Conservation (phyloP, 1,140 invertebrate genomes). For the Oreohelix idahoensis region DNA sequence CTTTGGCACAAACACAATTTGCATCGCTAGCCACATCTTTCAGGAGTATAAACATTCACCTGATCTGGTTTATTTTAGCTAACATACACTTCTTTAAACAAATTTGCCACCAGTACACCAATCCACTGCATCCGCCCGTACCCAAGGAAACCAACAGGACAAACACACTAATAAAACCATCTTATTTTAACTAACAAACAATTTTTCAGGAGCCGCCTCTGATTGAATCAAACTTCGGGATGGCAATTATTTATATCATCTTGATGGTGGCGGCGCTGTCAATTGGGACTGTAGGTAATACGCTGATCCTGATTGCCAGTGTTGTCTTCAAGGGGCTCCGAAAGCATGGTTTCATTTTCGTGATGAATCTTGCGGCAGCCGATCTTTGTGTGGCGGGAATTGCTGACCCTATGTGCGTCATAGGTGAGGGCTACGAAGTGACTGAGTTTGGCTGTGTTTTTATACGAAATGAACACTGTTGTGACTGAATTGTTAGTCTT, state of each 20-base stretch:
- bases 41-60: too few species aligned
- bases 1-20: too few species aligned
- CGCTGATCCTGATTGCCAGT: constrained; percentile 55
- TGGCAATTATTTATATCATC: constrained; percentile 57
- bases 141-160: too few species aligned
- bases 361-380: constrained; percentile 68
- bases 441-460: neutral
- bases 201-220: constrained; percentile 44
- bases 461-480: too few species aligned
- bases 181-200: neutral
- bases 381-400: constrained; percentile 65
- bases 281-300: constrained; percentile 57
- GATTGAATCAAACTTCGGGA: constrained; percentile 43
- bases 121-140: too few species aligned
- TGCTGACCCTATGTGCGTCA: constrained; percentile 67
- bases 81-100: too few species aligned
- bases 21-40: too few species aligned
- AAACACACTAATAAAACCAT: too few species aligned
- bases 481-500: too few species aligned
- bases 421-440: constrained; percentile 57
- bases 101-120: too few species aligned
- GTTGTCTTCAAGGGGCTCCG: constrained; percentile 46
- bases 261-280: constrained; percentile 49
- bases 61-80: too few species aligned
- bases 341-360: constrained; percentile 61